Conservation (phyloP, 2,797 vertebrate genomes). For the Cuculus canorus region DNA sequence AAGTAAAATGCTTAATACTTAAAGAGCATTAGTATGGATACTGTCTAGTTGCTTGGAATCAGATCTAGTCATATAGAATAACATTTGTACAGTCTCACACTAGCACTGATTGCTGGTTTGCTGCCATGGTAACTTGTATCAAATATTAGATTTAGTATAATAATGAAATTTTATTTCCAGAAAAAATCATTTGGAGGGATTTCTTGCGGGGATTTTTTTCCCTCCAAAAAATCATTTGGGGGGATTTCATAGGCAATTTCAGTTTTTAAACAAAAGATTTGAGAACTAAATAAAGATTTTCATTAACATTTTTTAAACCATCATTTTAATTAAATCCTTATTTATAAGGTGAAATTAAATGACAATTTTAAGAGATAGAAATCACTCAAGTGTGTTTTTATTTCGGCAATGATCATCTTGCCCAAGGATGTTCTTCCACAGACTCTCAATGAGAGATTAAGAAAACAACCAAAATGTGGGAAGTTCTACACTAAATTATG, state of each 20-base stretch:
- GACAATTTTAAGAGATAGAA: neutral
- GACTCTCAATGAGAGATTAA: neutral
- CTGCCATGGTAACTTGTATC: conserved; percentile 14
- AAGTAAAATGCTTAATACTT: neutral
- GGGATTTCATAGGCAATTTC: neutral
- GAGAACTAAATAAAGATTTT: neutral
- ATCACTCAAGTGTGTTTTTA: neutral
- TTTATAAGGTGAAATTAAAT: neutral
- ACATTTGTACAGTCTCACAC: neutral
- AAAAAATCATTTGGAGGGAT: neutral
- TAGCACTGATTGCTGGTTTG: neutral
- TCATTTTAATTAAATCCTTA: neutral
- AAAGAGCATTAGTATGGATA: neutral
- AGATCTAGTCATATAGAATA: neutral
- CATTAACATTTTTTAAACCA: neutral
- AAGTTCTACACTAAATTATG: neutral
- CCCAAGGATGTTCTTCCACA: neutral
- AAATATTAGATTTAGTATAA: neutral
- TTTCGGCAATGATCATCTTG: neutral
- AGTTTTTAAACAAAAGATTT: neutral
- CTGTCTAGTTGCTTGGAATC: neutral
- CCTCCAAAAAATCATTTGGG: neutral
- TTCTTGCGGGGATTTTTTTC: too few species aligned
- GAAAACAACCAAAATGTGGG: neutral
- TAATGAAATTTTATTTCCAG: neutral